Conservation (phyloP, 2,113 vertebrate species). For the Labrus mixtus region DNA sequence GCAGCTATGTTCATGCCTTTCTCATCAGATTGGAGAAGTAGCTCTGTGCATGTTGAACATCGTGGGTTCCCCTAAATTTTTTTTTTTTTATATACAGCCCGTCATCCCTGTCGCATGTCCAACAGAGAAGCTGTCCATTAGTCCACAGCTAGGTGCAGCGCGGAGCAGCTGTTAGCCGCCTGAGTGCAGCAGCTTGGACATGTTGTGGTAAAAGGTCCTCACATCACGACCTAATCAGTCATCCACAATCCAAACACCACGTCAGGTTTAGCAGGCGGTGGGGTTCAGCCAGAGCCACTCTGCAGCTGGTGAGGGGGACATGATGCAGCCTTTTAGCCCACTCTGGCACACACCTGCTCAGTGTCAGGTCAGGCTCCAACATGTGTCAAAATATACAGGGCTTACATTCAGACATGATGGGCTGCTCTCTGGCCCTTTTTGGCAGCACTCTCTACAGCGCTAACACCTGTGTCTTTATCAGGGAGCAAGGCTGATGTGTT, state of each 20-base stretch:
- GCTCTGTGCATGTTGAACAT: constrained; percentile 19
- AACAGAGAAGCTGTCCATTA: constrained; percentile 49
- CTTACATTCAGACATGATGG: constrained; percentile 32
- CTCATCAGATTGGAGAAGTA: not conserved
- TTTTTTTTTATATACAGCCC: constrained; percentile 52
- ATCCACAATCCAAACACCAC: constrained; percentile 73
- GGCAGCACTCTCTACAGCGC: not conserved
- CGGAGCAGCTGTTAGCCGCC: constrained; percentile 52
- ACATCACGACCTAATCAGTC: constrained; percentile 68
- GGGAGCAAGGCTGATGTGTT: not conserved
- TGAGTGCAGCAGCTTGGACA: constrained; percentile 40
- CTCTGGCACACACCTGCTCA: constrained; percentile 65
- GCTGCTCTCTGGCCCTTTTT: constrained; percentile 15
- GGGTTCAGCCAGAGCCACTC: constrained; percentile 44
- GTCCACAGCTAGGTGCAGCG: constrained; percentile 22
- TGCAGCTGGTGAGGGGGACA: constrained; percentile 63
- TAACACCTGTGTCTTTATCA: constrained; percentile 36
- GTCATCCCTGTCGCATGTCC: constrained; percentile 33
- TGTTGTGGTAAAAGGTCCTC: constrained; percentile 38
- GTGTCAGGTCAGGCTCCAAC: constrained; percentile 57
- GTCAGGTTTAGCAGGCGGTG: constrained; percentile 55
- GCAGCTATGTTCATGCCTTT: too few species aligned
- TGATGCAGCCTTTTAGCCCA: constrained; percentile 61
- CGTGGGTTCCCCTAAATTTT: constrained; percentile 19
- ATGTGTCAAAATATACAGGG: constrained; percentile 63